Evolutionary conservation across 1,140 invertebrate genomes (phyloP).

Genomic region (Harpegnathos saltator): DNA sequence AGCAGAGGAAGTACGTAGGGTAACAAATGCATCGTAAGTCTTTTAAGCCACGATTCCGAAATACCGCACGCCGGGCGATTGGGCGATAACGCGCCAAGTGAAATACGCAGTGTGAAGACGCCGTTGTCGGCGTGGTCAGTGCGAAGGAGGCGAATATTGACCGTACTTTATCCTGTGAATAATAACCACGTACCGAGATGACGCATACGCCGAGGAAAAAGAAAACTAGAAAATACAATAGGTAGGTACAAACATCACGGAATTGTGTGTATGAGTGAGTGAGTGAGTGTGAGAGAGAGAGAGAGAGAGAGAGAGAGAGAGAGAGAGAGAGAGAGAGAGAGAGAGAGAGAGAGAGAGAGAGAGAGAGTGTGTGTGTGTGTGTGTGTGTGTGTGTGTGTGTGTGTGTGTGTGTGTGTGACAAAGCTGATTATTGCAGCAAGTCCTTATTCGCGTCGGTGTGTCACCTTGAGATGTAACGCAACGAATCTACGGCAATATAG

Average conservation of each 20-base stretch:
- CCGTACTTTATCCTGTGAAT: not conserved
- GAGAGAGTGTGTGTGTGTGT: constrained; percentile 14
- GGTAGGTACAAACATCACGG: constrained; percentile 13
- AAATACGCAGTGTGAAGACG: constrained; percentile 2
- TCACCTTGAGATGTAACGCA: not conserved
- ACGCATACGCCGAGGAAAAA: too few species aligned
- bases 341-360: too few species aligned
- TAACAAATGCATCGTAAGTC: constrained; percentile 63
- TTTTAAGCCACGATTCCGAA: not conserved
- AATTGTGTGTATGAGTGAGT: too few species aligned
- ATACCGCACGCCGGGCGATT: not conserved
- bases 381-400: constrained; percentile 14
- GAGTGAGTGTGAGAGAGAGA: too few species aligned
- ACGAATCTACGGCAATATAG: too few species aligned
- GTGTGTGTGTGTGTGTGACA: constrained; percentile 5
- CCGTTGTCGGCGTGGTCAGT: too few species aligned
- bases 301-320: too few species aligned
- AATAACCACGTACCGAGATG: not conserved
- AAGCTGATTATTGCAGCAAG: constrained; percentile 20
- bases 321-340: too few species aligned
- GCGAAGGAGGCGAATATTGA: constrained; percentile 1
- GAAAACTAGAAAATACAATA: constrained; percentile 24
- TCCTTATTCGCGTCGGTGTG: not conserved
- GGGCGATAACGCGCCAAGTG: not conserved
- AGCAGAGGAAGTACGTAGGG: constrained; percentile 69